These are phyloP conservation scores for Brachyalestes nurse DNA, from an alignment of 2,797 vertebrate species.

Conservation along the genomic window DNA sequence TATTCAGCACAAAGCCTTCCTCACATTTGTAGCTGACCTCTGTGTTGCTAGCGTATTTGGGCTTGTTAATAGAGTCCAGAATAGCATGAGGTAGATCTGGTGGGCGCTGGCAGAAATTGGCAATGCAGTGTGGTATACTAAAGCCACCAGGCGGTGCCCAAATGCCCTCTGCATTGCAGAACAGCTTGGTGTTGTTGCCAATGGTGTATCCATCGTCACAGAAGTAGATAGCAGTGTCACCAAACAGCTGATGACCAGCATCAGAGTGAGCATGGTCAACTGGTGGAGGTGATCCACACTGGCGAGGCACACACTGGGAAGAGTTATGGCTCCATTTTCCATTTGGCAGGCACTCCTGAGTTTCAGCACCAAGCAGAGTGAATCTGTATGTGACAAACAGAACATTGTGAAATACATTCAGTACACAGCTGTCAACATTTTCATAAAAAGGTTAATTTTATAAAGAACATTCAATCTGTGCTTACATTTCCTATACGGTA, in stretches of 20 bases:
- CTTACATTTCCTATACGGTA: too few species aligned
- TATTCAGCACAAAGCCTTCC: constrained; percentile 94
- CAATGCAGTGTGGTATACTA: constrained; percentile 86
- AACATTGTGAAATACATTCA: neutral
- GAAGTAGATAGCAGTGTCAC: constrained; percentile 92
- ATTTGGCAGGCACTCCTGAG: constrained; percentile 84
- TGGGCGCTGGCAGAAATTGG: constrained; percentile 93
- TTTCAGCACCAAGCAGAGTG: constrained; percentile 87
- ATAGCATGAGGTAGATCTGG: constrained; percentile 85
- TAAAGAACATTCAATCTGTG: too few species aligned
- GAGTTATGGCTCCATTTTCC: constrained; percentile 87
- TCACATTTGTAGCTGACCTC: constrained; percentile 93
- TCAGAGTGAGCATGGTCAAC: constrained; percentile 91
- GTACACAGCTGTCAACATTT: neutral
- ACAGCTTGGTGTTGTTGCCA: constrained; percentile 88
- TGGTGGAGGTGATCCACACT: constrained; percentile 91
- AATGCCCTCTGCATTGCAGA: constrained; percentile 89
- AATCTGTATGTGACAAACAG: constrained; percentile 76
- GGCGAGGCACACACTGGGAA: constrained; percentile 91
- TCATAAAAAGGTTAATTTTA: neutral
- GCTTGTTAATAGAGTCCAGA: constrained; percentile 89
- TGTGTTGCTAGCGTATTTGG: constrained; percentile 87
- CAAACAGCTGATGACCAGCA: constrained; percentile 90
- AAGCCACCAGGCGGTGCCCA: constrained; percentile 89
- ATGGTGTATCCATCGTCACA: constrained; percentile 92